Conservation (phyloP, 2,888 invertebrate species). For the Macrosiphum euphorbiae region DNA sequence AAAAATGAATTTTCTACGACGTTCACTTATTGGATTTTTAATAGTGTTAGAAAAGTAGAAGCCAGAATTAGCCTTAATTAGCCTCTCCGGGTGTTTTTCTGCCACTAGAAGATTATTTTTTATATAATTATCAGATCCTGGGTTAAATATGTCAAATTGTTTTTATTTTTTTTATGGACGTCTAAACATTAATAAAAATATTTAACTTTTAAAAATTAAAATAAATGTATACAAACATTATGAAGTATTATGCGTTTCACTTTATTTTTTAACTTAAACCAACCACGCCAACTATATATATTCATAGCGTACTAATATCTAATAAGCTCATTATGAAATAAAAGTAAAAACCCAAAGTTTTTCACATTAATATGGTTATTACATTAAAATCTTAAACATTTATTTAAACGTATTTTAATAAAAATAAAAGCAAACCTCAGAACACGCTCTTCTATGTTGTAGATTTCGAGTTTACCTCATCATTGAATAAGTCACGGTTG, state of each 20-base stretch:
- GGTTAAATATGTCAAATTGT: background rate
- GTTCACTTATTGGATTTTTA: background rate
- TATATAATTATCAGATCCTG: background rate
- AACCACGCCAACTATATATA: background rate
- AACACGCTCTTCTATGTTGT: background rate
- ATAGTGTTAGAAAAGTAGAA: background rate
- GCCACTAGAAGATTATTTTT: background rate
- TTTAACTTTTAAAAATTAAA: background rate
- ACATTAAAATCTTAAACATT: background rate
- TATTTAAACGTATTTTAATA: background rate
- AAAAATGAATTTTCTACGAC: background rate
- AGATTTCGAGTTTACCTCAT: background rate
- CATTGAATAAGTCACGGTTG: background rate
- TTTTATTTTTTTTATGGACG: background rate
- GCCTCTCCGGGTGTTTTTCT: background rate
- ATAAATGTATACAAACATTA: background rate
- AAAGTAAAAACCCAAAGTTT: background rate
- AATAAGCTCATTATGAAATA: background rate
- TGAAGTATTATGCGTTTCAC: background rate
- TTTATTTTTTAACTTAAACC: background rate
- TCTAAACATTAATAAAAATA: background rate
- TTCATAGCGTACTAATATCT: background rate
- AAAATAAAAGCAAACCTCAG: background rate
- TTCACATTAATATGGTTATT: background rate
- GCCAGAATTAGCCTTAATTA: background rate